Conservation (phyloP, 2,888 invertebrate species). For the Oxystoma pomonae region DNA sequence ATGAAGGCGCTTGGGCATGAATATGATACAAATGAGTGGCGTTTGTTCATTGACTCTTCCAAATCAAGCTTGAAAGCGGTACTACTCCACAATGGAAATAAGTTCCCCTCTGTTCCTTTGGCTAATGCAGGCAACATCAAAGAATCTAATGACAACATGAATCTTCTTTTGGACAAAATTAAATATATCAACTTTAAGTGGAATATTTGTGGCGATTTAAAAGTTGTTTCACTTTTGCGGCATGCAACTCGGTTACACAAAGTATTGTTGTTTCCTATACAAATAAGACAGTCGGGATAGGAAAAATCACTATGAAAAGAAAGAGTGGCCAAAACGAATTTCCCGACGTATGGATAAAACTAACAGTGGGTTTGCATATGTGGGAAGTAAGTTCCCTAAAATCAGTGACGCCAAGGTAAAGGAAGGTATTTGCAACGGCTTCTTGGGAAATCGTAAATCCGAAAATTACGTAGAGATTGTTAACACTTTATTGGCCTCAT, state of each 20-base stretch:
- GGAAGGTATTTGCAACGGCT: slow-evolving; percentile 20
- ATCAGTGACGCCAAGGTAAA: slow-evolving; percentile 30
- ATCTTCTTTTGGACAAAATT: too few relatives aligned
- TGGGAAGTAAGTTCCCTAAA: slow-evolving; percentile 21
- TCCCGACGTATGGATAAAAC: not conserved
- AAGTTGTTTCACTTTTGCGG: not conserved
- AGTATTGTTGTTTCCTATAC: not conserved
- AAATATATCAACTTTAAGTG: too few relatives aligned
- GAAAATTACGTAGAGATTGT: not conserved
- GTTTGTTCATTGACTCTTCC: too few relatives aligned
- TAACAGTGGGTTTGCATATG: not conserved
- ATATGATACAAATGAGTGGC: too few relatives aligned
- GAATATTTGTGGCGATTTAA: too few relatives aligned
- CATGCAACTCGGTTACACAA: not conserved
- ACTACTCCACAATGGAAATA: too few relatives aligned
- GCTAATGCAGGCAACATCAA: too few relatives aligned
- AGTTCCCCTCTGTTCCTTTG: too few relatives aligned
- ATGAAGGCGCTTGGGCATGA: too few relatives aligned
- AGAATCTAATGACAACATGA: too few relatives aligned
- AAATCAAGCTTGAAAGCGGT: too few relatives aligned
- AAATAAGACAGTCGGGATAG: not conserved
- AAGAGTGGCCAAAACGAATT: not conserved
- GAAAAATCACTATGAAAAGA: not conserved
- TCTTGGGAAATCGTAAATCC: not conserved
- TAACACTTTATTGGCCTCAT: not conserved